These are phyloP conservation scores for Valencia hispanica DNA, from an alignment of 2,797 vertebrate genomes.

Conservation along the genomic window DNA sequence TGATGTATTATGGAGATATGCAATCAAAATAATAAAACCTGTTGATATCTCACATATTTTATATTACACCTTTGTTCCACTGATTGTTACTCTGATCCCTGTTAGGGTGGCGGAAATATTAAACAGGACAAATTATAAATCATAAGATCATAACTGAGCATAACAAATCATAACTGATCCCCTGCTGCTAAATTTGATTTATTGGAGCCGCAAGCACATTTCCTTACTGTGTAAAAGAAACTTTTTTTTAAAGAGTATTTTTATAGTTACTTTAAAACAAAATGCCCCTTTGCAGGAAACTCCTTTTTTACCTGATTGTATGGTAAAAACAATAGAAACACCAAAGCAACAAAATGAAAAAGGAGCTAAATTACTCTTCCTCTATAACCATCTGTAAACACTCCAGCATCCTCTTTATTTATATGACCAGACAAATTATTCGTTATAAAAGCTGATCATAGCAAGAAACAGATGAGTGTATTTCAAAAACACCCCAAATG, in stretches of 20 bases:
- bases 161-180: no score
- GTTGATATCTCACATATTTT: neutral
- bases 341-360: neutral
- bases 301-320: neutral
- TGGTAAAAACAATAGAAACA: neutral
- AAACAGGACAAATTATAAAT: neutral
- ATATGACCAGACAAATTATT: neutral
- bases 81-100: neutral
- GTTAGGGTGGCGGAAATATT: neutral
- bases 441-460: neutral
- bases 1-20: neutral
- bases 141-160: neutral
- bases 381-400: neutral
- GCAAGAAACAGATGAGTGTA: neutral
- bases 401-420: neutral
- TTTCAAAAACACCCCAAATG: neutral
- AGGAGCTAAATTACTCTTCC: neutral
- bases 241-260: neutral
- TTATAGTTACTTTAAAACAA: neutral
- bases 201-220: neutral
- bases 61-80: neutral
- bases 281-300: neutral
- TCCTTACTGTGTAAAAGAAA: neutral
- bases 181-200: neutral
- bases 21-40: neutral